Base-by-base conservation (phyloP, 2,113 vertebrate species). In the Leucosticte australis region DNA sequence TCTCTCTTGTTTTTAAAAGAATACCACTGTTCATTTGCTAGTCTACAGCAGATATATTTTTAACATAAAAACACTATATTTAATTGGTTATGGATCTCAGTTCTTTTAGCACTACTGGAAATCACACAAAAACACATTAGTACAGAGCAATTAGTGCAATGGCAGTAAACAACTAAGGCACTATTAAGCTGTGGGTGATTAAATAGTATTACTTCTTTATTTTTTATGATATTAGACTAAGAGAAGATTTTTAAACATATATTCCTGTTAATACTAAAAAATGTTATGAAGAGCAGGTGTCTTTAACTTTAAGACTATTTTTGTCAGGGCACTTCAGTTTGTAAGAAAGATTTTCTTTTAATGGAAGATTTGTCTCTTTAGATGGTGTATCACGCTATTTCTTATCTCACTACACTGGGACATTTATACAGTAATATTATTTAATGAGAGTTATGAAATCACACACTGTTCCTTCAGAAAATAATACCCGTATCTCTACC, bases 81-180 rank as follows among this genome's bases (percentile, higher is more conserved):
- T 98, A 98, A 98, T 98, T 98, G 98, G 97, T 98, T 98, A 98
- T 98, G 98, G 97, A 98, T 98, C 97, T 98, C 97, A 95, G 97
- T 98, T 98, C 98, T 98, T 98, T 97, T 97, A 98, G 98, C 98
- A 98, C 98, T 98, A 98, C 98, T 98, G 98, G 98, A 98, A 98
- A 98, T 98, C 98, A 98, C 97, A 98, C 97, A 98, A 98, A 98
- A 98, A 98, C 98, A 98, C 98, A 98, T 98, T 98, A 98, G 98
- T 97, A 97, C 97, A 95, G 97, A 97, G 98, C 97, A 98, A 98
- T 98, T 98, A 98, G 98, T 98, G 95, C 96, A 92, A 97, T 94
- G 95, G 98, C 97, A 97, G 98, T 98, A 98, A 98, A 98, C 98
- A 98, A 98, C 97, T 93, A 97, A 98, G 97, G 97, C 98, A 97